Evolutionary conservation across 2,888 invertebrate genomes (phyloP).

Genomic region (Caenorhabditis parvicauda): DNA sequence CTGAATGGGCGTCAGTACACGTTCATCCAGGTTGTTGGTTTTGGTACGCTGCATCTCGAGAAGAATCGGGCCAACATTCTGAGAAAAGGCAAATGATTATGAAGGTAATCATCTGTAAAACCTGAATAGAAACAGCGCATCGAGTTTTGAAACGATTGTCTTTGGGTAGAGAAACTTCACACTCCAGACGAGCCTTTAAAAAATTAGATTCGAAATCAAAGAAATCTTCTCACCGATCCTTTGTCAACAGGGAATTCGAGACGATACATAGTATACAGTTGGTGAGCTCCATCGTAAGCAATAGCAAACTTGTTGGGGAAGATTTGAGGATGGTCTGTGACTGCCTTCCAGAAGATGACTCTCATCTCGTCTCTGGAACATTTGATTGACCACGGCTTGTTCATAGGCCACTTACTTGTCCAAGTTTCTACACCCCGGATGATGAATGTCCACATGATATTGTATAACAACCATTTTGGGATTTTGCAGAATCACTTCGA

Average conservation of each 20-base stretch:
- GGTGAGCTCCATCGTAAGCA: conserved; percentile 57
- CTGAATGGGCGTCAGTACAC: conserved; percentile 63
- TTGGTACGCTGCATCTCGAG: conserved; percentile 45
- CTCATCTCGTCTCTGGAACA: conserved; percentile 53
- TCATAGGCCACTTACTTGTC: conserved; percentile 32
- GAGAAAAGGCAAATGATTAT: background rate
- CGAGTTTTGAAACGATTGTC: conserved; percentile 46
- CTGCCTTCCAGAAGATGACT: conserved; percentile 55
- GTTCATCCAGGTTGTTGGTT: conserved; percentile 48
- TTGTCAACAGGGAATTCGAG: conserved; percentile 46
- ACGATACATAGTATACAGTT: conserved; percentile 43
- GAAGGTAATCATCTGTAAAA: background rate
- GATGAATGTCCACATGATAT: conserved; percentile 57
- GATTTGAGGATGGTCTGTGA: conserved; percentile 38
- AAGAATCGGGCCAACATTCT: conserved; percentile 49
- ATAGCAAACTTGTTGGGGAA: conserved; percentile 52
- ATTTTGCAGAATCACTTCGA: conserved; percentile 42
- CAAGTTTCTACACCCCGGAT: conserved; percentile 51
- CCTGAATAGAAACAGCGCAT: conserved; percentile 44
- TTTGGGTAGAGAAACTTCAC: conserved; percentile 41
- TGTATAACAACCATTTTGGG: conserved; percentile 48
- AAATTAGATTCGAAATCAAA: background rate
- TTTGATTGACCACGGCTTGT: background rate
- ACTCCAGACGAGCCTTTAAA: conserved; percentile 34
- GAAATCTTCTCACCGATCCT: conserved; percentile 17